Percentiles rank a stretch among this genome's conserved stretches.
Evolutionary conservation across 2,113 vertebrate genomes (phyloP).

Genomic region (Paratilapia polleni): DNA sequence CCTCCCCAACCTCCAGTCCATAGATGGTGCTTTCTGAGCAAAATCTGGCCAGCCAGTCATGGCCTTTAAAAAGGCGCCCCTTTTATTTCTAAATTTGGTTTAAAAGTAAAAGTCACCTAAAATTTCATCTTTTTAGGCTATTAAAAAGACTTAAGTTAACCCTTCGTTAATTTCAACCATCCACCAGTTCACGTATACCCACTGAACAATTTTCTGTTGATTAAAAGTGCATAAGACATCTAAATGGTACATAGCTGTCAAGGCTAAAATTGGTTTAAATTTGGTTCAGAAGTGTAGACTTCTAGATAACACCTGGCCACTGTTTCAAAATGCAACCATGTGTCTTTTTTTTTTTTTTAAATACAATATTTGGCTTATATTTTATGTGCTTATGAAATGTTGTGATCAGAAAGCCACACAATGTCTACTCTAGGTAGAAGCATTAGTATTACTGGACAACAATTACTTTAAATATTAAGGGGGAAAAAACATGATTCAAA

Average conservation of each 20-base stretch:
- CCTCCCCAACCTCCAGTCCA: background rate
- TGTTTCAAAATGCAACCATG: no score
- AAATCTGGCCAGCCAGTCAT: background rate
- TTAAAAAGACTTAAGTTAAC: background rate
- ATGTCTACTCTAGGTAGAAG: background rate
- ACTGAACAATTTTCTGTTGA: background rate
- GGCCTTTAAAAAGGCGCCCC: background rate
- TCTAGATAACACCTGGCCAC: no score
- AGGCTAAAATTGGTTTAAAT: no score
- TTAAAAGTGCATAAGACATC: background rate
- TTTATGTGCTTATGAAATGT: background rate
- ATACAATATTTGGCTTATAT: background rate
- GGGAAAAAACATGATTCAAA: background rate
- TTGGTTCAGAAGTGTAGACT: no score
- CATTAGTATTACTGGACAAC: background rate
- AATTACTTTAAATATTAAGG: background rate
- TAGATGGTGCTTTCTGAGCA: background rate
- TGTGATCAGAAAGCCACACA: background rate
- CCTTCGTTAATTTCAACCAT: background rate
- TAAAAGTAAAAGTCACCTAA: background rate
- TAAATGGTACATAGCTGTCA: background rate
- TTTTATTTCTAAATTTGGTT: background rate
- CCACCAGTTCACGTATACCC: background rate
- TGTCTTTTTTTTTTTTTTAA: background rate
- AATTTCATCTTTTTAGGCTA: background rate